Percentiles rank a stretch among this genome's conserved stretches.
Evolutionary conservation across 2,797 vertebrate species (phyloP).

Genomic region (Protonibea diacanthus): DNA sequence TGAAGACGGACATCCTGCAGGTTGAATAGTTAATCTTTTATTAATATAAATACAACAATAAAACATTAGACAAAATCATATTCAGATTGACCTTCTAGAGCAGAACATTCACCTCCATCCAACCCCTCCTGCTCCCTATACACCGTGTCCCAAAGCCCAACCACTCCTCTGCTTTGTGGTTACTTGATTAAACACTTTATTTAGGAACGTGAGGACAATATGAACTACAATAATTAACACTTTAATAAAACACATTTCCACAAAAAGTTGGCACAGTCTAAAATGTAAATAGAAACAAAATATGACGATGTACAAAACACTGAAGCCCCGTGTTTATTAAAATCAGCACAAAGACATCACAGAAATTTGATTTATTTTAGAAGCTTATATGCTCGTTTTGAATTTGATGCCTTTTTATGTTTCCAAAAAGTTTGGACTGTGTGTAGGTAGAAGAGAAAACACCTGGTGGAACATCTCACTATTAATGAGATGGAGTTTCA

Average conservation of each 20-base stretch:
- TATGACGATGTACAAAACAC: too few species aligned
- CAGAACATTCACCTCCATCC: background rate
- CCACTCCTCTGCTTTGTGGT: background rate
- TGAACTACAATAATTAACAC: background rate
- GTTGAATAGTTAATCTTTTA: slow-evolving; percentile 70
- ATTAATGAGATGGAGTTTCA: too few species aligned
- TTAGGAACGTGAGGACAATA: background rate
- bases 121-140: background rate
- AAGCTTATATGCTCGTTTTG: too few species aligned
- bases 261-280: too few species aligned
- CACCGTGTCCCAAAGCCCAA: background rate
- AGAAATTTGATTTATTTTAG: too few species aligned
- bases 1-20: slow-evolving; percentile 88
- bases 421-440: too few species aligned
- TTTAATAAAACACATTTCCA: background rate
- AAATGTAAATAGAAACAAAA: too few species aligned
- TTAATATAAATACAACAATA: background rate
- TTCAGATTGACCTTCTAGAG: background rate
- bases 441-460: too few species aligned
- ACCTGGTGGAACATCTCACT: too few species aligned
- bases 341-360: too few species aligned
- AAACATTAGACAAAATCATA: background rate
- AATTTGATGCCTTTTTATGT: background rate
- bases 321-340: too few species aligned
- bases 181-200: background rate